Evolutionary conservation across 2,113 vertebrate genomes (phyloP).

Genomic region (Ramphastos sulfuratus): DNA sequence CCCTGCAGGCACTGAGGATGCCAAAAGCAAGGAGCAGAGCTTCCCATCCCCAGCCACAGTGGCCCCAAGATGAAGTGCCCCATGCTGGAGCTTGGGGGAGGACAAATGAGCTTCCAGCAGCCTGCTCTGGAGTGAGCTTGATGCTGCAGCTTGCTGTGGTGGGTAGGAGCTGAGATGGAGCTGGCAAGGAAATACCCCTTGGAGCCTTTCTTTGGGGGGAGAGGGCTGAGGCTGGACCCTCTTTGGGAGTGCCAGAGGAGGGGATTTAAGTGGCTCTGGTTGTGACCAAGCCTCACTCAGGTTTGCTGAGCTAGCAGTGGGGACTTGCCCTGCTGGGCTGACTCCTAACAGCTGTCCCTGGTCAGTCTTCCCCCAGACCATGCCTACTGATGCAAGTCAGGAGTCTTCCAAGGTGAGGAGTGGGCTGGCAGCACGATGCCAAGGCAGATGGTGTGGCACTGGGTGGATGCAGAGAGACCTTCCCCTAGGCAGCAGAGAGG

Average conservation of each 20-base stretch:
- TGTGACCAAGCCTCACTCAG: fast-evolving
- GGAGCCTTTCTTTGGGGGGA: neutral
- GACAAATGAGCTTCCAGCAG: neutral
- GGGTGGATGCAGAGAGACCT: neutral
- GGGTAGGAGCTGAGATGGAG: neutral
- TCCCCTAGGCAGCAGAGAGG: neutral
- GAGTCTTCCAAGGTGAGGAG: no score
- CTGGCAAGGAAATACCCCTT: neutral
- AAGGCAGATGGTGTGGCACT: neutral
- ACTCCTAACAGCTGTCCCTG: fast-evolving
- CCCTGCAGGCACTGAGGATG: fast-evolving
- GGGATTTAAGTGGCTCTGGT: neutral
- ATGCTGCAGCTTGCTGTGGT: neutral
- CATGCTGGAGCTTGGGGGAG: neutral
- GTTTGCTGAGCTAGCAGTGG: neutral
- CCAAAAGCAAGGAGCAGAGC: neutral
- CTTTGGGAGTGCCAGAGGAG: neutral
- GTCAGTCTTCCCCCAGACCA: neutral
- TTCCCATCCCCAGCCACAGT: neutral
- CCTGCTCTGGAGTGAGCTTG: neutral
- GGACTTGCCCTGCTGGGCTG: neutral
- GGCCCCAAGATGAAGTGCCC: fast-evolving
- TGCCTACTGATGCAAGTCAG: neutral
- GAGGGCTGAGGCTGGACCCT: neutral
- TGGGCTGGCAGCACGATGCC: neutral